phyloP scores from a whole-genome alignment of 2,888 invertebrate species.

The Drosophila melanocephala region DNA sequence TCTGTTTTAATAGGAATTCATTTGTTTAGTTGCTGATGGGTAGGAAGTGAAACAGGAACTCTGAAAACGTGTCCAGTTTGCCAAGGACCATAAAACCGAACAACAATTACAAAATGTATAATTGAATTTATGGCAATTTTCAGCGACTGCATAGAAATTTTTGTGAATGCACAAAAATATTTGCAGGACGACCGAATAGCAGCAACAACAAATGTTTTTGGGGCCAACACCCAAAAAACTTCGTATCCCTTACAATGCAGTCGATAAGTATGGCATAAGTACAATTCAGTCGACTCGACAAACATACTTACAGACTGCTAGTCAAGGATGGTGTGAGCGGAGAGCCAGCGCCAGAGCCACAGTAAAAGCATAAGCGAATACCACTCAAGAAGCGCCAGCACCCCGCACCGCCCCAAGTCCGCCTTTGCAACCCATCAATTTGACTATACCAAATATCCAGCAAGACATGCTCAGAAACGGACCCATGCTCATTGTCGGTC shows the following conservation, averaged over 20 bases:
- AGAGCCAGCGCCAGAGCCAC: neutral
- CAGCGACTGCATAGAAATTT: conserved; percentile 46
- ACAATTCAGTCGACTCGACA: conserved; percentile 67
- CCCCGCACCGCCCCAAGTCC: neutral
- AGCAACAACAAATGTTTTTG: conserved; percentile 26
- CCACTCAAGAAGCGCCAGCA: conserved; percentile 22
- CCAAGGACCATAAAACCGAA: conserved; percentile 21
- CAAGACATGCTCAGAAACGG: conserved; percentile 32
- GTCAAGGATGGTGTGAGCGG: conserved; percentile 5
- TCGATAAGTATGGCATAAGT: conserved; percentile 79
- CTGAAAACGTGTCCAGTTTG: conserved; percentile 34
- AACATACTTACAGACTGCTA: conserved; percentile 43
- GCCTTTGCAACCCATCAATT: conserved; percentile 9
- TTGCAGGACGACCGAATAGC: conserved; percentile 51
- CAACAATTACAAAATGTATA: conserved; percentile 53
- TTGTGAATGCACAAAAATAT: conserved; percentile 54
- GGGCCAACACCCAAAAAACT: conserved; percentile 70
- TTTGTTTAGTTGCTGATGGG: conserved; percentile 63
- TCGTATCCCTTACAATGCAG: conserved; percentile 70
- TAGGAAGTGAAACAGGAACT: conserved; percentile 46
- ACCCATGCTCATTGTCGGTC: conserved; percentile 39
- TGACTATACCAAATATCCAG: conserved; percentile 21
- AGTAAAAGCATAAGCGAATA: conserved; percentile 11
- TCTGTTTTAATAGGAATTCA: conserved; percentile 60
- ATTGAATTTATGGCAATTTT: conserved; percentile 71